Base-by-base conservation (phyloP, 1,140 invertebrate genomes). In the Lethrus apterus region DNA sequence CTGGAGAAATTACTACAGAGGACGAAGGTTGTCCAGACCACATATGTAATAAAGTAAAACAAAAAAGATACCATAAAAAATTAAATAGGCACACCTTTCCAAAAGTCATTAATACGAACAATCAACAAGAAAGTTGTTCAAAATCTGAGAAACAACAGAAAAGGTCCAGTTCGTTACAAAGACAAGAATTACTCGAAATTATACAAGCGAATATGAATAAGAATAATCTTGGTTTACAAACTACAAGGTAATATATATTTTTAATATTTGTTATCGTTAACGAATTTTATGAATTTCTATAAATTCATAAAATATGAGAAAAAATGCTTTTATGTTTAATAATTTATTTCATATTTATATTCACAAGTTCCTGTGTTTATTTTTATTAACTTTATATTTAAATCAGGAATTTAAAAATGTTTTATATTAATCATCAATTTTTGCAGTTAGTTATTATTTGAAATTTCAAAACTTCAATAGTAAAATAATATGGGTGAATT, bases 141-240 rank as follows among this genome's bases (percentile, higher is more conserved):
- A 49, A 51, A 29, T 45, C 45, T 32, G 38, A 41, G 3, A 55
- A 48, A 30, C 48, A 42, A 60, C 66, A 74, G 50, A 74, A 74
- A 52, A 72, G 77, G 50, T 80, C 77, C 18, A 77, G 82, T 45
- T 82, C 82, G 46, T 70, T 87, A 50, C 86, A 89, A 61, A 74
- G 84, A 53, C 81, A 87, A 60, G 84, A 89, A 68, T 72, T 90
- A 50, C 78, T 88, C 43, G 84, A 89, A 69, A 84, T 91, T 54
- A 86, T 91, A 57, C 83, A 90, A 67, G 84, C 86, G 45, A 91
- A 90, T 65, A 89, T 92, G 86, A 87, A 90, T 67, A 87, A 89
- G 69, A 90, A 91, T 68, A 86, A 88, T 67, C 71, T 85, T 71
- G 83, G 80, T 78, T 84, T 85, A 77, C 80, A 86, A 74, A 75